Conservation (phyloP, 1,140 invertebrate genomes). For the Myzus persicae region DNA sequence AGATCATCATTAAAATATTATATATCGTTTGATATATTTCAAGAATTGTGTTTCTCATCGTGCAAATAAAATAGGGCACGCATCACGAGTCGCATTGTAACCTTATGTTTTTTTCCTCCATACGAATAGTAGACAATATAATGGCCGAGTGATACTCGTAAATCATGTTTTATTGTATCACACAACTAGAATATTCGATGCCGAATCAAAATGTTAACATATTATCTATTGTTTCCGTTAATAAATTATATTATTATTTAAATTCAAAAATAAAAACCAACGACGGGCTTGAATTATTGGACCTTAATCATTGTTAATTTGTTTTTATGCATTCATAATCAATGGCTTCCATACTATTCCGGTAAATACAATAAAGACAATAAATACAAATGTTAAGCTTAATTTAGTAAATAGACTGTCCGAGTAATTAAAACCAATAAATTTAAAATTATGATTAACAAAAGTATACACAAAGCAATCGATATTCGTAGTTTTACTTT, state of each 20-base stretch:
- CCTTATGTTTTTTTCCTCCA: not conserved
- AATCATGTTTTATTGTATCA: not conserved
- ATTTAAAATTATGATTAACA: not conserved
- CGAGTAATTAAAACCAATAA: not conserved
- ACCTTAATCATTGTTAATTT: no score
- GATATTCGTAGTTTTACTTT: not conserved
- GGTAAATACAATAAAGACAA: no score
- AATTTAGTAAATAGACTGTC: not conserved
- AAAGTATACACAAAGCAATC: not conserved
- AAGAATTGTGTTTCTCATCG: not conserved
- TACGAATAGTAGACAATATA: slow-evolving; percentile 5
- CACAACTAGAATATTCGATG: not conserved
- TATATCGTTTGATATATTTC: not conserved
- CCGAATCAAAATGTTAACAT: not conserved
- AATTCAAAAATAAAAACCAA: no score
- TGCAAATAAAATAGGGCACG: not conserved
- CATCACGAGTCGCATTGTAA: not conserved
- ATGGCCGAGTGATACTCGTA: not conserved
- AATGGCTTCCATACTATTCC: no score
- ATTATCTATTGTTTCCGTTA: no score
- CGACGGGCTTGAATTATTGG: no score
- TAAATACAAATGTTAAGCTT: no score
- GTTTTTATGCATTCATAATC: no score
- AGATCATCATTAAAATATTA: not conserved
- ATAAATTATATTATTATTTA: no score